These are phyloP conservation scores for Lagopus muta DNA, from an alignment of 2,113 vertebrate genomes.

Conservation along the genomic window DNA sequence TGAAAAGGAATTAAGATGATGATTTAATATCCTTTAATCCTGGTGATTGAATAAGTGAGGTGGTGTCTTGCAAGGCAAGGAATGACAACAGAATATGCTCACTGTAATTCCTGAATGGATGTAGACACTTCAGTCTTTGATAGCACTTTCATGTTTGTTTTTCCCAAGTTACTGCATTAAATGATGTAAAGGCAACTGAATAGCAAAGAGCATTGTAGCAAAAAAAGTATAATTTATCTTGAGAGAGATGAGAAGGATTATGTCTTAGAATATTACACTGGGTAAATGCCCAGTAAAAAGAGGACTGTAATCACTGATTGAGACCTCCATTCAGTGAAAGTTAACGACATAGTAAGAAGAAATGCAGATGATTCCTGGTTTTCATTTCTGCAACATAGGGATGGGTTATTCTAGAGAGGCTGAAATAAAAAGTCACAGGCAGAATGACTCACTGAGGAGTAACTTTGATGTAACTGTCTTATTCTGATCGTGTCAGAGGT, in stretches of 20 bases:
- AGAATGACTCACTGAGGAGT: not conserved
- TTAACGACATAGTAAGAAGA: not conserved
- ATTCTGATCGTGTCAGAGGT: not conserved
- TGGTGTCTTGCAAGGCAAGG: not conserved
- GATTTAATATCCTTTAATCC: not conserved
- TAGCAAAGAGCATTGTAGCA: not conserved
- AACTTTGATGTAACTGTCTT: not conserved
- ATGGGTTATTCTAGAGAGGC: not conserved
- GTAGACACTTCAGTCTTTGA: not conserved
- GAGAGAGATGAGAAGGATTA: not conserved
- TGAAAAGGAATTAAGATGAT: not conserved
- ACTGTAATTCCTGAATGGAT: not conserved
- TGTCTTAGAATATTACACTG: not conserved
- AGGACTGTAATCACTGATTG: not conserved
- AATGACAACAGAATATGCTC: not conserved
- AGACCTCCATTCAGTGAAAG: not conserved
- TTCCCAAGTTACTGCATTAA: not conserved
- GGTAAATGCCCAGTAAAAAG: not conserved
- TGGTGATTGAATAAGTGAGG: not conserved
- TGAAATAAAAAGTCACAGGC: slow-evolving; percentile 8
- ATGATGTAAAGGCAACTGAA: not conserved
- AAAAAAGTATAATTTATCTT: not conserved
- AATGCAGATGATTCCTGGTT: not conserved
- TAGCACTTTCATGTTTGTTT: not conserved
- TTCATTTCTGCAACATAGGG: not conserved